Conservation (phyloP, 2,888 invertebrate genomes). For the Himalopsyche kuldschensis region DNA sequence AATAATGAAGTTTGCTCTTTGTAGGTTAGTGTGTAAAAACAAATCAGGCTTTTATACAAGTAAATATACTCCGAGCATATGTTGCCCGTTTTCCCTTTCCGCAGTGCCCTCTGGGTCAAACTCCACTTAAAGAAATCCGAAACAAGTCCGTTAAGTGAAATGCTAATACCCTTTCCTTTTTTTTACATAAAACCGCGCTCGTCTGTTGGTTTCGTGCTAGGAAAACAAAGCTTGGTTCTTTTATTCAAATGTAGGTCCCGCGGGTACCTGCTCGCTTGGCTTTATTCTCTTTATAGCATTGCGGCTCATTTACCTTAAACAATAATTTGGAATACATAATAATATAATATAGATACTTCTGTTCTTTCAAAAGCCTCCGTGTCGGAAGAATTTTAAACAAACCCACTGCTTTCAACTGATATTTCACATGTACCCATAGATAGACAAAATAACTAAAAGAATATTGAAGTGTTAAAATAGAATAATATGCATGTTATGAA, state of each 20-base stretch:
- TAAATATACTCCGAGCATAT: neutral
- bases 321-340: neutral
- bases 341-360: no score
- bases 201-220: neutral
- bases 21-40: neutral
- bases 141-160: slow-evolving; percentile 29
- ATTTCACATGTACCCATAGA: no score
- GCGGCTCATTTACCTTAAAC: neutral
- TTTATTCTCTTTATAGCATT: neutral
- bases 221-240: slow-evolving; percentile 16
- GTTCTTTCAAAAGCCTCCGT: no score
- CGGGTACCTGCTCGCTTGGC: neutral
- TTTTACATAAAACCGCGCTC: slow-evolving; percentile 17
- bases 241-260: slow-evolving; percentile 11
- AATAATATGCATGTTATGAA: no score
- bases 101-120: neutral
- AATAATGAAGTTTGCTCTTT: neutral
- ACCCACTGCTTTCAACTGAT: no score
- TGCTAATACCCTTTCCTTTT: slow-evolving; percentile 27
- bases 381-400: no score
- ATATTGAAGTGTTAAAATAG: no score
- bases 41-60: neutral
- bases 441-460: no score
- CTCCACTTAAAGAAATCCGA: slow-evolving; percentile 8
- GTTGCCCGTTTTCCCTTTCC: neutral